These are phyloP conservation scores for Hippocampus mohnikei DNA, from an alignment of 2,113 vertebrate species.

Conservation along the genomic window DNA sequence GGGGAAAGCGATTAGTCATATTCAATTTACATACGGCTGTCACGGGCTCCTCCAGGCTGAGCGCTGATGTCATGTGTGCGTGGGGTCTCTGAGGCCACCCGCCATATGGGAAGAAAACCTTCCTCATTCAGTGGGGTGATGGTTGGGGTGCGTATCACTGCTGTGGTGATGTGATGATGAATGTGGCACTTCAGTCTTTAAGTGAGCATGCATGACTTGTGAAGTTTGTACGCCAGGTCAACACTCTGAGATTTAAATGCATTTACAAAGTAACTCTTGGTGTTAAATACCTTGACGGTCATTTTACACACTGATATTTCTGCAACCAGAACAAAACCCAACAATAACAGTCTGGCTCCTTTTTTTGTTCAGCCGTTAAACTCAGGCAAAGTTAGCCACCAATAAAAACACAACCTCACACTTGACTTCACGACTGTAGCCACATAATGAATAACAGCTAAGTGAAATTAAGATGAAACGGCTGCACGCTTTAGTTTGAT, in stretches of 20 bases:
- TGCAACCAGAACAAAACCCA: neutral
- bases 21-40: conserved; percentile 76
- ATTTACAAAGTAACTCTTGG: neutral
- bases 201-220: conserved; percentile 19
- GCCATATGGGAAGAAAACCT: conserved; percentile 20
- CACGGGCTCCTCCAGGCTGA: conserved; percentile 46
- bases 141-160: conserved; percentile 11
- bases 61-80: conserved; percentile 68
- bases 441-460: conserved; percentile 2
- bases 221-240: conserved; percentile 9
- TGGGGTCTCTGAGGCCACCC: conserved; percentile 51
- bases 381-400: neutral
- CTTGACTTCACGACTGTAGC: neutral
- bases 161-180: conserved; percentile 38
- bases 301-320: neutral
- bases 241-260: neutral
- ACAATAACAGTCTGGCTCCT: neutral
- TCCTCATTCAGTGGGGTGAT: neutral
- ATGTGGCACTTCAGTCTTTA: conserved; percentile 39
- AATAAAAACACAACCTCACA: neutral
- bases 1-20: conserved; percentile 73
- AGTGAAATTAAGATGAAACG: conserved; percentile 1
- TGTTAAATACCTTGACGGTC: neutral
- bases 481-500: neutral
- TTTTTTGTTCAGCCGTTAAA: neutral